Conservation (phyloP, 2,113 vertebrate genomes). For the Eretmochelys imbricata region DNA sequence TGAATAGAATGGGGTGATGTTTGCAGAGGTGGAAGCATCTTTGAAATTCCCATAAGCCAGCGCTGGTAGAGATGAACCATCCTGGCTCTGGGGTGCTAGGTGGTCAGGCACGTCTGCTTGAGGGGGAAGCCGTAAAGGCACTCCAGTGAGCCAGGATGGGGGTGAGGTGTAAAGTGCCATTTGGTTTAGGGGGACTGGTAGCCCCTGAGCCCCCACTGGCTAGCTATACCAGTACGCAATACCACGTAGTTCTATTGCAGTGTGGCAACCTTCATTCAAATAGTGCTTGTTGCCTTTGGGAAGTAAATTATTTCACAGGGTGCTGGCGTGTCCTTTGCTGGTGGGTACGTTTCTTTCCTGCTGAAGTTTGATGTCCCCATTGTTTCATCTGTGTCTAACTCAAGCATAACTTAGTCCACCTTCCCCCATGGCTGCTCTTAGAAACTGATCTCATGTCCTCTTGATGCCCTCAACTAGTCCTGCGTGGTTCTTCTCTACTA, state of each 20-base stretch:
- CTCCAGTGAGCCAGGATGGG: background rate
- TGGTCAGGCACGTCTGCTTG: background rate
- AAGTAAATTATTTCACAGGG: background rate
- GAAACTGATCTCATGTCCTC: background rate
- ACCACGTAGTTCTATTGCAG: background rate
- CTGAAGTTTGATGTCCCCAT: background rate
- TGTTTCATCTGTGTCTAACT: background rate
- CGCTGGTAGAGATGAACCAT: background rate
- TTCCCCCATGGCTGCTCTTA: background rate
- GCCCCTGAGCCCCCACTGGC: background rate
- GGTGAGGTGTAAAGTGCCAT: background rate
- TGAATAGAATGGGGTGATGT: background rate
- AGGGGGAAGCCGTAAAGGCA: background rate
- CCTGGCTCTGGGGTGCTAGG: background rate
- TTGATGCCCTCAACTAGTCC: background rate
- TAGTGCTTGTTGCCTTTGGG: background rate
- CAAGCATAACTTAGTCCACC: rapidly evolving
- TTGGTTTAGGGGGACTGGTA: background rate
- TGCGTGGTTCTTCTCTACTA: background rate
- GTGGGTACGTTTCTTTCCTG: background rate
- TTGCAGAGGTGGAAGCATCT: background rate
- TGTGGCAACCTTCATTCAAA: background rate
- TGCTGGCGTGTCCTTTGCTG: background rate
- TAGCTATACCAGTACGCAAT: background rate
- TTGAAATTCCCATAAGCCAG: background rate